Base-by-base conservation (phyloP, 2,113 vertebrate genomes). In the Lonchura striata region DNA sequence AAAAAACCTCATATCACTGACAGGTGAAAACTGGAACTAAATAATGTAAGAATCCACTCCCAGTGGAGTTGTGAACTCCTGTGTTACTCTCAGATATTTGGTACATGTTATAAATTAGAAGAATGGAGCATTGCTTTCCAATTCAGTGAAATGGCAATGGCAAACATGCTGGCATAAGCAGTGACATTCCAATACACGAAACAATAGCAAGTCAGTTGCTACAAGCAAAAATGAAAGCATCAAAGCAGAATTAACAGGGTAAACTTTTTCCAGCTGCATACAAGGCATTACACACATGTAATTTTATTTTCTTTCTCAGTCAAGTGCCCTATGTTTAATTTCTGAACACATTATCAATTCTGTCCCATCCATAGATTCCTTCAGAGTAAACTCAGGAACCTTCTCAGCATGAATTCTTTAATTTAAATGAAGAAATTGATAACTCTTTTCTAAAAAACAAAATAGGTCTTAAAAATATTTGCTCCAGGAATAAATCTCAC, bases 81-180 rank as follows among this genome's bases (percentile, higher is more conserved):
- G 11, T 16, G 24, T 16, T 70, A 88, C 52, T 66, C 33, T 92
- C 46, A 19, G 54, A 5, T 66, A 30, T 31, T 35, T 60, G 19
- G 17, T 18, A 68, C 16, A 10, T 39, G 52, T 59, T 50, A 86
- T 21, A 74, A 33, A 80, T 60, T 53, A 90, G 70, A 72, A 87
- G 56, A 88, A 91, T 15, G 56, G 35, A 96, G 52, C 47, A 47
- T 20, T 83, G 52, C 80, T 81, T 63, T 46, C 69, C 70, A 68
- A 21, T 49, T 75, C 53, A 77, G 90, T 66, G 82, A 68, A 39
- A 82, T 44, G 57, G 46, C 57, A 89, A 42, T 56, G 60, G 63
- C 75, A 95, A 92, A 75, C 94, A 94, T 96, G 94, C 93, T 93
- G 53, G 93, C 76, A 74, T 15, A 84, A 96, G 95, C 95, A 84